phyloP scores from a whole-genome alignment of 2,113 vertebrate genomes.

The Leucoraja erinaceus region DNA sequence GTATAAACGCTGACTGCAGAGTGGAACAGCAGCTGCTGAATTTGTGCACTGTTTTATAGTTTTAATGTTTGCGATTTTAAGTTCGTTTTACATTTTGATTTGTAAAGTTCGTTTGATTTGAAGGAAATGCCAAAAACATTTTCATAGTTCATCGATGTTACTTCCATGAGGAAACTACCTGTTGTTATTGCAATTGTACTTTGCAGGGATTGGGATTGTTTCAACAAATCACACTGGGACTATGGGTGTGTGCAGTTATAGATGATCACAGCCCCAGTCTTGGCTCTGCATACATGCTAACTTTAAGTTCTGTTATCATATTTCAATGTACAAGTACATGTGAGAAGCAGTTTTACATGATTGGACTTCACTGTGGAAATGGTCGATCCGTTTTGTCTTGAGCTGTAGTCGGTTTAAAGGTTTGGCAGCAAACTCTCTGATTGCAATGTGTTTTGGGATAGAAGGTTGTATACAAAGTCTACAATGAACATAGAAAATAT shows the following conservation, averaged over 20 bases:
- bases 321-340: background rate
- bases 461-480: constrained; percentile 12
- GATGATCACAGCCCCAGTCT: background rate
- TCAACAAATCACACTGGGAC: background rate
- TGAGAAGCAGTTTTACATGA: background rate
- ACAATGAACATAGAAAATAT: background rate
- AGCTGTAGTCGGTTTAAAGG: background rate
- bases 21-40: constrained; percentile 14
- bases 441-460: background rate
- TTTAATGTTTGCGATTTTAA: constrained; percentile 11
- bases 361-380: background rate
- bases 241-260: background rate
- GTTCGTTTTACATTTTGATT: background rate
- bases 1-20: background rate
- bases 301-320: background rate
- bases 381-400: background rate
- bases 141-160: background rate
- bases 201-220: background rate
- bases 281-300: background rate
- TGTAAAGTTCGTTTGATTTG: background rate
- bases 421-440: background rate
- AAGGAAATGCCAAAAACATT: background rate
- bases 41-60: constrained; percentile 27
- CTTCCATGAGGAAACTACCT: background rate
- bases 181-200: background rate